Evolutionary conservation across 1,140 invertebrate genomes (phyloP).

Genomic region (Drosophila neocordata): DNA sequence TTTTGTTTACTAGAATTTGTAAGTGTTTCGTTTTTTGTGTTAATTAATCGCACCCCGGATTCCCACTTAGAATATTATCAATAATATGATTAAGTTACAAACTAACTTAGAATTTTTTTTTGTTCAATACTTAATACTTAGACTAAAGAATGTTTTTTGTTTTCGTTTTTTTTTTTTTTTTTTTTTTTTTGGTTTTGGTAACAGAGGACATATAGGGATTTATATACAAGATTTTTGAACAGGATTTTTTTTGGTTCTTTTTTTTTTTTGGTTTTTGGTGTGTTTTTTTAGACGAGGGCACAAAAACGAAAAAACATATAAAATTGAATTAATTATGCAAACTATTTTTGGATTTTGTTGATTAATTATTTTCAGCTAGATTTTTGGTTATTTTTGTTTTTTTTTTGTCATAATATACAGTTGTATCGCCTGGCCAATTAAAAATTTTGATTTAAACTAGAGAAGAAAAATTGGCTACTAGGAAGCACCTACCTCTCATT

Average conservation of each 20-base stretch:
- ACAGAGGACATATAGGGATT: constrained; percentile 80
- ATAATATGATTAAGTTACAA: not conserved
- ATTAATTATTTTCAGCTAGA: constrained; percentile 71
- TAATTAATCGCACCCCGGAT: constrained; percentile 34
- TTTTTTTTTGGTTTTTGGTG: constrained; percentile 51
- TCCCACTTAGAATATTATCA: no score
- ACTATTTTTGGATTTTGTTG: constrained; percentile 58
- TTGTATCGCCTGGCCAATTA: constrained; percentile 47
- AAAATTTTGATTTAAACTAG: constrained; percentile 29
- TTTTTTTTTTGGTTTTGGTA: constrained; percentile 39
- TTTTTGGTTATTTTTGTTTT: constrained; percentile 35
- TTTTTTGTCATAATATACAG: constrained; percentile 26
- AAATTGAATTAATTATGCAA: constrained; percentile 78
- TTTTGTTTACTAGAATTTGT: constrained; percentile 44
- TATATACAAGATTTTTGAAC: constrained; percentile 67
- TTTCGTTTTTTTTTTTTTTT: constrained; percentile 49
- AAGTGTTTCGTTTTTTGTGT: constrained; percentile 25
- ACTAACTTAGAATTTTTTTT: constrained; percentile 16
- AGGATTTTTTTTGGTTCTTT: constrained; percentile 53
- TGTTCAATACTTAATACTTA: constrained; percentile 28
- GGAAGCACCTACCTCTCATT: constrained; percentile 94
- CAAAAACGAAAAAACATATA: constrained; percentile 79
- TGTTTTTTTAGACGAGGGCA: constrained; percentile 79
- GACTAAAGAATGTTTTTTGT: constrained; percentile 16
- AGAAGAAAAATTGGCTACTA: constrained; percentile 62